Percentiles rank a stretch among this genome's conserved stretches.
phyloP scores from a whole-genome alignment of 2,888 invertebrate genomes.

The Pachliopta kotzebuea region DNA sequence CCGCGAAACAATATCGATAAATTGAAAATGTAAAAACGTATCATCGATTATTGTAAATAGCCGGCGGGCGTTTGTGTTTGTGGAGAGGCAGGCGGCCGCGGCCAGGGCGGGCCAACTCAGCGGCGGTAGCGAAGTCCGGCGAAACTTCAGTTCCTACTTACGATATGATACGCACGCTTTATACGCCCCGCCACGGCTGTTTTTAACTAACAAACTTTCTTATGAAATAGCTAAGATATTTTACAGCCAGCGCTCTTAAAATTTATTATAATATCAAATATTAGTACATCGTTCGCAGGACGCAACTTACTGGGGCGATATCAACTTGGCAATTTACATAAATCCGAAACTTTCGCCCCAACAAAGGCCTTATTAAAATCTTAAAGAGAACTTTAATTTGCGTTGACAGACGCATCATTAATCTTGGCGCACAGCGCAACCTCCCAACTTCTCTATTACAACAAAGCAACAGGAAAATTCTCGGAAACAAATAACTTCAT shows the following conservation, averaged over 20 bases:
- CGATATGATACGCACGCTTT: conserved; percentile 10
- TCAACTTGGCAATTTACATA: conserved; percentile 63
- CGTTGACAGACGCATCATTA: conserved; percentile 66
- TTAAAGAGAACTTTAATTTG: conserved; percentile 68
- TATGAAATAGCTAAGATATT: no score
- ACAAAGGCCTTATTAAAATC: conserved; percentile 70
- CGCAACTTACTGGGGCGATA: conserved; percentile 7
- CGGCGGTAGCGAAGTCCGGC: conserved; percentile 66
- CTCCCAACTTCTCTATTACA: conserved; percentile 44
- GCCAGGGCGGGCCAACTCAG: conserved; percentile 64
- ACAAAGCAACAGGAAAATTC: conserved; percentile 40
- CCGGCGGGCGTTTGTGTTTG: conserved; percentile 64
- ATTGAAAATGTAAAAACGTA: conserved; percentile 78
- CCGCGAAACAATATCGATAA: conserved; percentile 73
- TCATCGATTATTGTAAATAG: conserved; percentile 78
- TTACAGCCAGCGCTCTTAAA: no score
- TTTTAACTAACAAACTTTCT: no score
- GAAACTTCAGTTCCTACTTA: conserved; percentile 55
- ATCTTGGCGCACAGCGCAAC: conserved; percentile 53
- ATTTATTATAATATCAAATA: no score
- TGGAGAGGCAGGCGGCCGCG: conserved; percentile 64
- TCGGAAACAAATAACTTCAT: conserved; percentile 39
- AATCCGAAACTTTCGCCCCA: conserved; percentile 56
- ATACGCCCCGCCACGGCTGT: background rate
- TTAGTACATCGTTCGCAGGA: no score